These are phyloP conservation scores for Dryadula phaetusa DNA, from an alignment of 2,888 invertebrate species.

Conservation along the genomic window DNA sequence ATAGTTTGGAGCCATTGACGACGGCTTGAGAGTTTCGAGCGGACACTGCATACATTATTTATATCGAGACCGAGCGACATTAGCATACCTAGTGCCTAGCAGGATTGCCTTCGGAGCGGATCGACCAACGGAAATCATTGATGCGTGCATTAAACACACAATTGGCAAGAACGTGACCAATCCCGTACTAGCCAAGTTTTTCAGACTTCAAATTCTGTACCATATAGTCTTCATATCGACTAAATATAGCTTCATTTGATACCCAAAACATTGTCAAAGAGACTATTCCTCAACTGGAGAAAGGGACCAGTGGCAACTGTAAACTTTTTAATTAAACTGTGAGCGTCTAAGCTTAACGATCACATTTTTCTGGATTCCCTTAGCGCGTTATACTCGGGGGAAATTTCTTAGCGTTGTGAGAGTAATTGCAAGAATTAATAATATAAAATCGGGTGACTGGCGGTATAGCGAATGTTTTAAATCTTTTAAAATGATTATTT, in stretches of 20 bases:
- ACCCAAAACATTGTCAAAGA: constrained; percentile 37
- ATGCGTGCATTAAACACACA: constrained; percentile 32
- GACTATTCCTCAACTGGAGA: constrained; percentile 37
- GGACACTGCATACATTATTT: constrained; percentile 58
- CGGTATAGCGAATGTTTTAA: constrained; percentile 32
- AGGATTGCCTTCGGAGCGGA: constrained; percentile 27
- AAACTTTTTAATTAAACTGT: constrained; percentile 80
- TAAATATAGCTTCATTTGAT: neutral
- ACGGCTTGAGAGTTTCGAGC: constrained; percentile 28
- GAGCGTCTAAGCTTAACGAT: constrained; percentile 69
- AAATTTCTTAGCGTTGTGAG: constrained; percentile 70
- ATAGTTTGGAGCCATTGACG: constrained; percentile 27
- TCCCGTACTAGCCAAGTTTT: neutral
- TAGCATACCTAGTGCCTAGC: constrained; percentile 48
- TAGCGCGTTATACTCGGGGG: constrained; percentile 65
- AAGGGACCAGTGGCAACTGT: constrained; percentile 56
- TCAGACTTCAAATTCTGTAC: neutral
- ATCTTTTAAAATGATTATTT: constrained; percentile 28
- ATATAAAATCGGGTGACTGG: constrained; percentile 65
- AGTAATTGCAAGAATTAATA: constrained; percentile 79
- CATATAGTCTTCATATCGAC: neutral
- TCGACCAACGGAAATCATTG: constrained; percentile 31
- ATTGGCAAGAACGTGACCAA: constrained; percentile 15
- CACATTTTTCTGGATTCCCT: constrained; percentile 77
- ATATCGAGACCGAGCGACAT: constrained; percentile 50